Evolutionary conservation across 2,888 invertebrate species (phyloP), one percentile per base, ranked within the genome.

Genomic region (Antheraea yamamai): DNA sequence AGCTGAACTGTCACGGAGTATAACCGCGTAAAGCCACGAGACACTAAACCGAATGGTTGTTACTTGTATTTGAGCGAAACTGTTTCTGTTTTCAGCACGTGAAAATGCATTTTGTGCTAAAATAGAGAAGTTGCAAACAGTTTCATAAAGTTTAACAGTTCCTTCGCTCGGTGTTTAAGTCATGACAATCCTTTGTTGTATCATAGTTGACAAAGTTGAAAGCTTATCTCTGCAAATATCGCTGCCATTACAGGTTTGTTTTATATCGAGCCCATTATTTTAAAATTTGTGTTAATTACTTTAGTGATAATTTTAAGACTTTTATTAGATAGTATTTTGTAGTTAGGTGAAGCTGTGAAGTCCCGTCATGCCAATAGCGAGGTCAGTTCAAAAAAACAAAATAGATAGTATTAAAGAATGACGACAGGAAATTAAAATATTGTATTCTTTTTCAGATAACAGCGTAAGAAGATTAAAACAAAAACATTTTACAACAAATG

Each of bases 11-110:
- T 70, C 70, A 70, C n/a, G 39, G n/a, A 39, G 12, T 70, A 70
- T 16, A 70, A 39, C 70, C 39, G 70, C 70, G 39, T 39, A 18
- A 70, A 70, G 39, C 70, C 70, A 20, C 70, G 70, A 66, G 30
- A 70, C 70, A 70, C 70, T 70, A 70, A 39, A 70, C 39, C 39
- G 70, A 70, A 70, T 70, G 70, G n/a, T 39, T 70, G 70, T 70
- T 70, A 26, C 70, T 70, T n/a, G 70, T 70, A 39, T 70, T 70
- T 70, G 39, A 70, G n/a, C 70, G 23, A n/a, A 39, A 70, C 70
- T 39, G 39, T n/a, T 39, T 66, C 64, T 20, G 39, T 39, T 70
- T n/a, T 20, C 39, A 70, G 39, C 39, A 23, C 70, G 39, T 14
- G 39, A 20, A 70, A 70, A 39, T 70, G 35, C 70, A 70, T 39